Base-by-base conservation (phyloP, 1,140 invertebrate species). In the Cherax destructor region DNA sequence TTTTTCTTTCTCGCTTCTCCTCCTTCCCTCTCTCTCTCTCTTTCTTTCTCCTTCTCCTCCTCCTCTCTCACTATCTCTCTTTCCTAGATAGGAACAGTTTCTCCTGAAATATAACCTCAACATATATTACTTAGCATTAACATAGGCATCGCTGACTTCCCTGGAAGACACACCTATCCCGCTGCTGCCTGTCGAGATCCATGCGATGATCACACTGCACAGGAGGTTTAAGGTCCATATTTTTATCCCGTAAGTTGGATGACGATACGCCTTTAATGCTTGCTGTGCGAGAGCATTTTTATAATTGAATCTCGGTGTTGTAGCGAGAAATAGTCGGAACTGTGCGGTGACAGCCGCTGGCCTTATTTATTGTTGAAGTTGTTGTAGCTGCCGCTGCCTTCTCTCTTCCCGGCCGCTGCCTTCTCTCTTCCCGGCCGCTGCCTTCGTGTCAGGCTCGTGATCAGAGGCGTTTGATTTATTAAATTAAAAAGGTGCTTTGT, bases 291-390 rank as follows among this genome's bases (percentile, higher is more conserved):
- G 56, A 13, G 56, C n/a, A 83, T 83, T 83, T 83, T 61, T 83
- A 83, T 83, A 83, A 83, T 83, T 83, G 56, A 83, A 83, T 83
- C 80, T 61, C 80, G 50, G 80, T 61, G 80, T 61, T 61, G 24
- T n/a, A 41, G 56, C 80, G 80, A 83, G 61, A 83, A 83, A 83
- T 83, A 61, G 61, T n/a, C n/a, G 30, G 61, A 83, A 61, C 79
- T 83, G 52, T 61, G 41, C 61, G 52, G 59, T 83, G 52, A 61
- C 52, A 24, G 80, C 50, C n/a, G n/a, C 9, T 52, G 56, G 50
- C 24, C 59, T 61, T 83, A 61, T 83, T 61, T 83, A 61, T 24
- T 56, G 56, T 83, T 61, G 61, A 83, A 83, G 80, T 83, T 83
- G 80, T 83, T 10, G n/a, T 41, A 41, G 30, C 30, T 41, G 0